Evolutionary conservation across 2,888 invertebrate species (phyloP).

Genomic region (Zele albiditarsus): DNA sequence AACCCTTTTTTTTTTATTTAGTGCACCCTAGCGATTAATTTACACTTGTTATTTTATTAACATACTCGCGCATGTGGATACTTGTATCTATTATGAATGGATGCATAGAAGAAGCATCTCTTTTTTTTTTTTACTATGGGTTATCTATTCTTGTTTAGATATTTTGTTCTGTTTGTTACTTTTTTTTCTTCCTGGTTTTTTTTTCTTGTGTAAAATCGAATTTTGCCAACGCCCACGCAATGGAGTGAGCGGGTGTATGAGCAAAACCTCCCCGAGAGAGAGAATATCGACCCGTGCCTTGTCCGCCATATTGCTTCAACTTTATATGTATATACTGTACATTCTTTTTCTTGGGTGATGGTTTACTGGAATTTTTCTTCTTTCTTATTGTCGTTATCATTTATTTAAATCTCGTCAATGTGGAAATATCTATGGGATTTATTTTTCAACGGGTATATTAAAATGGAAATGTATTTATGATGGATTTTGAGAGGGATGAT

Average conservation of each 20-base stretch:
- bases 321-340: not conserved
- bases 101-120: too few species aligned
- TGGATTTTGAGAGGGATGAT: too few species aligned
- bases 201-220: not conserved
- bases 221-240: constrained; percentile 35
- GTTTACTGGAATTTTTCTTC: not conserved
- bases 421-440: too few species aligned
- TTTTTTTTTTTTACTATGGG: too few species aligned
- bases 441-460: not conserved
- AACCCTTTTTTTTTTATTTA: constrained; percentile 23
- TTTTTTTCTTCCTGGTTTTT: not conserved
- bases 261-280: constrained; percentile 12
- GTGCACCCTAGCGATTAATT: constrained; percentile 32
- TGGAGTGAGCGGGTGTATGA: not conserved
- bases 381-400: not conserved
- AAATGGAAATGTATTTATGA: too few species aligned
- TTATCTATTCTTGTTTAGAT: not conserved
- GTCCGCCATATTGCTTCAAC: constrained; percentile 39
- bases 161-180: not conserved
- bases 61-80: not conserved
- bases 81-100: too few species aligned
- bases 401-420: not conserved
- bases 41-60: constrained; percentile 36
- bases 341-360: not conserved
- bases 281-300: constrained; percentile 40